These are phyloP conservation scores for Zaprionus tsacasi DNA, from an alignment of 1,140 invertebrate genomes.

Conservation along the genomic window DNA sequence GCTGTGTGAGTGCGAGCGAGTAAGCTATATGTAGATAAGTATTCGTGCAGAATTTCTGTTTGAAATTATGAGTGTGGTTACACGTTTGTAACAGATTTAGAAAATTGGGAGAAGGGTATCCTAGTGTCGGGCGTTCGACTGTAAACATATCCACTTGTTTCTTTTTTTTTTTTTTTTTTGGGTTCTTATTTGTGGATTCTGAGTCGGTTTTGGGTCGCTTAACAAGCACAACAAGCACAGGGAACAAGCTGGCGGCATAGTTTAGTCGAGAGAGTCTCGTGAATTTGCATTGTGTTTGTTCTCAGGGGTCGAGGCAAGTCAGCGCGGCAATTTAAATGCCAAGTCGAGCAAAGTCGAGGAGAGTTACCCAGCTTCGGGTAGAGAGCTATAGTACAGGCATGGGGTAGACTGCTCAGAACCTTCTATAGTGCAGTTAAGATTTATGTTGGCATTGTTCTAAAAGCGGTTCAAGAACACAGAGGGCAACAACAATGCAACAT, in stretches of 20 bases:
- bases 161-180: slow-evolving; percentile 9
- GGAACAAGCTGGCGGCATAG: slow-evolving; percentile 73
- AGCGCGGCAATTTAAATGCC: slow-evolving; percentile 73
- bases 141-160: too few species aligned
- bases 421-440: slow-evolving; percentile 49
- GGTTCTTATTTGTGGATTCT: slow-evolving; percentile 39
- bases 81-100: too few species aligned
- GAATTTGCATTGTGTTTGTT: slow-evolving; percentile 52
- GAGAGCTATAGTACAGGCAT: too few species aligned
- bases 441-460: slow-evolving; percentile 71
- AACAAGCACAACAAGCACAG: slow-evolving; percentile 39
- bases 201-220: slow-evolving; percentile 50
- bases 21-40: too few species aligned
- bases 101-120: too few species aligned
- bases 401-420: not conserved
- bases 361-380: slow-evolving; percentile 15
- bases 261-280: slow-evolving; percentile 52
- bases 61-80: too few species aligned
- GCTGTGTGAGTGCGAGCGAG: too few species aligned
- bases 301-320: slow-evolving; percentile 60
- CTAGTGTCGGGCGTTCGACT: too few species aligned
- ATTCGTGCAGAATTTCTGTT: too few species aligned
- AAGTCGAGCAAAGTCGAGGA: slow-evolving; percentile 42
- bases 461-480: slow-evolving; percentile 20
- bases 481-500: slow-evolving; percentile 64